Evolutionary conservation across 2,888 invertebrate genomes (phyloP).

Genomic region (Leucophora obtusa): DNA sequence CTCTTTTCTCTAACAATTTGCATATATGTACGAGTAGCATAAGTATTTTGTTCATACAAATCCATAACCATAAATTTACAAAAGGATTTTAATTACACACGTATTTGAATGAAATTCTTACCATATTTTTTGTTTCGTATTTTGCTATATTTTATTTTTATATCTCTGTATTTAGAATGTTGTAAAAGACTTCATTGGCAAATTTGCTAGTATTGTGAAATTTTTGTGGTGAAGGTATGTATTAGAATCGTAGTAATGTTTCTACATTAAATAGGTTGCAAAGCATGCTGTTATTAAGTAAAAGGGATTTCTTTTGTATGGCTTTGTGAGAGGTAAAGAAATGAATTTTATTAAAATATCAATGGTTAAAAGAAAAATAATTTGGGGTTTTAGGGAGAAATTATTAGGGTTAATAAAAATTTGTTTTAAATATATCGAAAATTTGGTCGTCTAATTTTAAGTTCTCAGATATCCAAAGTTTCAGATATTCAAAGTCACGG

Average conservation of each 20-base stretch:
- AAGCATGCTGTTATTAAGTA: not conserved
- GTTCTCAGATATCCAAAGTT: no score
- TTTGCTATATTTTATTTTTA: no score
- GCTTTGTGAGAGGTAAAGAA: no score
- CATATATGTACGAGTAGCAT: not conserved
- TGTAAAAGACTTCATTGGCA: conserved; percentile 23
- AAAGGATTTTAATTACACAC: conserved; percentile 74
- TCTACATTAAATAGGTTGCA: not conserved
- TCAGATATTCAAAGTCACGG: no score
- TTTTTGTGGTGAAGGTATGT: conserved; percentile 8
- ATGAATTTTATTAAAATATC: no score
- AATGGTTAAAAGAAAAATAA: no score
- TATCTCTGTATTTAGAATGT: not conserved
- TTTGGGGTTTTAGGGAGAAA: no score
- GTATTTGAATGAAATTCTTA: conserved; percentile 59
- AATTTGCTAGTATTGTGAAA: conserved; percentile 4
- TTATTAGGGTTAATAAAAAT: no score
- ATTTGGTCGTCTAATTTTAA: no score
- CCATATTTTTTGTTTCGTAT: not conserved
- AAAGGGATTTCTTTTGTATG: not conserved
- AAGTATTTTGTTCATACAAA: conserved; percentile 38
- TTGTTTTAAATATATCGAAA: no score
- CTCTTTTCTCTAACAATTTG: not conserved
- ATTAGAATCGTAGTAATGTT: conserved; percentile 3
- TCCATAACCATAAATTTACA: conserved; percentile 74